Base-by-base conservation (phyloP, 2,797 vertebrate genomes). In the Pteropus rufus region DNA sequence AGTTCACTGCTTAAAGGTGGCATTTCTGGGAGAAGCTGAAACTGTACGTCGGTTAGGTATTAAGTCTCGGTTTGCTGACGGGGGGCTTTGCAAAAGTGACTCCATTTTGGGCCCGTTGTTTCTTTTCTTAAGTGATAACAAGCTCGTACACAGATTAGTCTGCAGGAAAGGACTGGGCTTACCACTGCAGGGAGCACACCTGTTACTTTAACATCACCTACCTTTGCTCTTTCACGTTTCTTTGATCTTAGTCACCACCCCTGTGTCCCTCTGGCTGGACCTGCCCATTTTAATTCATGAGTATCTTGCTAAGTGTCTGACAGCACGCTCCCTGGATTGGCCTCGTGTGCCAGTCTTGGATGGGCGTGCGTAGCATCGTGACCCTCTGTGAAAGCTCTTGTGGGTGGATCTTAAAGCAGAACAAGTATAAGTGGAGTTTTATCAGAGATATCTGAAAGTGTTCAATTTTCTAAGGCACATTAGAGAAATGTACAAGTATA, bases 251-350 rank as follows among this genome's bases (percentile, higher is more conserved):
- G 29, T 80, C 0, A 1, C 52, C 70, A 58, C 29, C 84, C 72
- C 85, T 81, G 39, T 7, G 8, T 26, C 34, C 0, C 6, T 76
- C 4, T 0, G 89, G 65, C 52, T 95, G 90, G 93, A 91, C 69
- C 85, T 96, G 73, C 1, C 70, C 72, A 62, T 95, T n/a, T 81
- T 0, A 87, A 95, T 76, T 86, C 44, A 77, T 91, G 96, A 91
- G 0, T 96, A 72, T 93, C 80, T 83, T 92, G 46, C 97, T 94
- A 15, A 97, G 77, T 93, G 91, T 91, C 88, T 94, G 82, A 84
- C 87, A 97, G 97, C 95, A 96, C 96, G 83, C 92, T 98, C 90
- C 75, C 34, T 70, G 49, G 94, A 95, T 52, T 5, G 23, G 92
- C 89, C 96, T 96, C 69, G 60, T 26, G 79, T 94, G 96, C 85